These are phyloP conservation scores for Cyprinodon tularosa DNA, from an alignment of 2,113 vertebrate genomes.

Conservation along the genomic window DNA sequence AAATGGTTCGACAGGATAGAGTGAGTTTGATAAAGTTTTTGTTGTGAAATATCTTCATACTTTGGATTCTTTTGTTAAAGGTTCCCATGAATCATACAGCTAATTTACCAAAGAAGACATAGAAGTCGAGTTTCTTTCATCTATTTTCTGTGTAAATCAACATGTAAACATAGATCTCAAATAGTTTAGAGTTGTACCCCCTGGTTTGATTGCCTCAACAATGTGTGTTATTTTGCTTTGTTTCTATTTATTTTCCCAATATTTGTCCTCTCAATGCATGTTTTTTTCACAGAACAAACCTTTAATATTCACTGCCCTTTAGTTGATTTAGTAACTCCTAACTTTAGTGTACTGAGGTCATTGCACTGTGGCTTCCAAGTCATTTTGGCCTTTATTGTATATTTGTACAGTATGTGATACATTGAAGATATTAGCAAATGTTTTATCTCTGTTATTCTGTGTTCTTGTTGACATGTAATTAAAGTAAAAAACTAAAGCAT, in stretches of 20 bases:
- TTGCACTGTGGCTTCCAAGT: constrained; percentile 37
- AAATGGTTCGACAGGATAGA: constrained; percentile 9
- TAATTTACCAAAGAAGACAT: constrained; percentile 70
- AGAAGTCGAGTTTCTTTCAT: constrained; percentile 22
- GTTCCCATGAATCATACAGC: constrained; percentile 74
- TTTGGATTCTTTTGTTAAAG: constrained; percentile 53
- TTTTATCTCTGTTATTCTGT: not conserved
- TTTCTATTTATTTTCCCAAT: not conserved
- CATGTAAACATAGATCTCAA: not conserved
- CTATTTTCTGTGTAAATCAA: not conserved
- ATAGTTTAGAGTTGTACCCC: constrained; percentile 5
- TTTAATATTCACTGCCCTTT: constrained; percentile 2
- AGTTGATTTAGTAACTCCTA: constrained; percentile 12
- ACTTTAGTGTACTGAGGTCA: constrained; percentile 13
- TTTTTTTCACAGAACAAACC: constrained; percentile 8
- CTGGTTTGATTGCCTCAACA: constrained; percentile 1
- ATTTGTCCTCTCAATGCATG: constrained; percentile 24
- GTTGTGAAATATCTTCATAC: constrained; percentile 10
- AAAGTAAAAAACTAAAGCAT: constrained; percentile 26
- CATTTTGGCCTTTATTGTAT: constrained; percentile 52
- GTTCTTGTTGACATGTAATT: constrained; percentile 37
- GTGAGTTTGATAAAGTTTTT: constrained; percentile 2
- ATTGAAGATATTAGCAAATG: constrained; percentile 6
- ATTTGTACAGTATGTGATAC: constrained; percentile 26
- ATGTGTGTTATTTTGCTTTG: not conserved